Evolutionary conservation across 2,113 vertebrate genomes (phyloP).

Genomic region (Perca schrenkii): DNA sequence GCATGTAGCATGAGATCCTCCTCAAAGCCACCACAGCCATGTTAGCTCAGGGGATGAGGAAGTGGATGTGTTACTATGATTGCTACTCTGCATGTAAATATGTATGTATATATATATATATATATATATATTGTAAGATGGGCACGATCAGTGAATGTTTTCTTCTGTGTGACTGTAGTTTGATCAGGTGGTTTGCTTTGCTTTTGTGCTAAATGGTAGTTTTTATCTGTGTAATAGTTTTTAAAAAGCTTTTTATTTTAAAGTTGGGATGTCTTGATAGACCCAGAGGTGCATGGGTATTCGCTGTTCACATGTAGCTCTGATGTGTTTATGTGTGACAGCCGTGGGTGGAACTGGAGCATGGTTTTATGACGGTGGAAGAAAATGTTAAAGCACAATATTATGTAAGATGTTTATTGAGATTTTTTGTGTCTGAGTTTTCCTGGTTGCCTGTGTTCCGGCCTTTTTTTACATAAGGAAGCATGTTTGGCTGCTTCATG

Average conservation of each 20-base stretch:
- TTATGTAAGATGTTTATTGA: constrained; percentile 8
- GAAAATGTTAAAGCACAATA: constrained; percentile 49
- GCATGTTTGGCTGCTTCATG: constrained; percentile 27
- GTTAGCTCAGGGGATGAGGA: constrained; percentile 45
- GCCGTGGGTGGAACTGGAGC: constrained; percentile 16
- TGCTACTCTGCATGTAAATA: constrained; percentile 70
- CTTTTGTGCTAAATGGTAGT: background rate
- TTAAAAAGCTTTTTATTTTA: background rate
- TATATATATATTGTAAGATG: constrained; percentile 13
- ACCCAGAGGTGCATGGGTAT: constrained; percentile 32
- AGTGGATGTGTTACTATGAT: constrained; percentile 14
- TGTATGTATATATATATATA: constrained; percentile 1
- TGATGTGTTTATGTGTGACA: constrained; percentile 11
- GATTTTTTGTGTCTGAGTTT: background rate
- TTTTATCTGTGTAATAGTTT: background rate
- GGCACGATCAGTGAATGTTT: constrained; percentile 11
- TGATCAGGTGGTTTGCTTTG: constrained; percentile 37
- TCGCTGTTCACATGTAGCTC: constrained; percentile 19
- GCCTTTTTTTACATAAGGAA: background rate
- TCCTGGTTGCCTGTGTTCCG: background rate
- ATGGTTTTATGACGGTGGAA: constrained; percentile 56
- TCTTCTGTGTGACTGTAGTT: background rate
- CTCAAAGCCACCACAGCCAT: constrained; percentile 56
- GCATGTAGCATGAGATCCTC: constrained; percentile 11
- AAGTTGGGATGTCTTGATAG: background rate